phyloP scores from a whole-genome alignment of 1,140 invertebrate genomes.

The Pseudomyrmex flavicornis region DNA sequence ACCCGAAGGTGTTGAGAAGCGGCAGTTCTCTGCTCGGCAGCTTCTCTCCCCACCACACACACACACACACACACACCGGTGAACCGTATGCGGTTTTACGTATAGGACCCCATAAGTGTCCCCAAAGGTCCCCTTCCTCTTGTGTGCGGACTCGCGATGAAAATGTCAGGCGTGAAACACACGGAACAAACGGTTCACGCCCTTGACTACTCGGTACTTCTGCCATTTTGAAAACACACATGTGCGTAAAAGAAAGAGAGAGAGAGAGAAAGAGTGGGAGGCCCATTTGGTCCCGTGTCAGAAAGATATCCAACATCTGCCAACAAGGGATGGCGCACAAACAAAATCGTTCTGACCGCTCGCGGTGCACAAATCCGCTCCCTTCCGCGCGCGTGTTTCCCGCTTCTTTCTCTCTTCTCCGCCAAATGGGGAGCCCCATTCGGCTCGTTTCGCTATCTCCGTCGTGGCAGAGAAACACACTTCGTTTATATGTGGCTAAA shows the following conservation, averaged over 20 bases:
- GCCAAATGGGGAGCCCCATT: background rate
- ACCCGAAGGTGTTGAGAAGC: conserved; percentile 1
- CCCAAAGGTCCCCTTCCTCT: background rate
- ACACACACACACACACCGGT: background rate
- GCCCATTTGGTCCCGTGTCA: conserved; percentile 60
- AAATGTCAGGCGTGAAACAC: conserved; percentile 49
- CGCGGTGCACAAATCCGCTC: conserved; percentile 57
- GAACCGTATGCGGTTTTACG: background rate
- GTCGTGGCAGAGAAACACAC: conserved; percentile 68
- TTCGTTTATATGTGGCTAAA: conserved; percentile 69
- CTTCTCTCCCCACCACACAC: background rate
- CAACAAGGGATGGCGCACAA: conserved; percentile 61
- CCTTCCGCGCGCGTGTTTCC: conserved; percentile 21
- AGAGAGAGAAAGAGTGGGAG: conserved; percentile 52
- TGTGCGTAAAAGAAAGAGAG: background rate
- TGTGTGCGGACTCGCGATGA: conserved; percentile 1
- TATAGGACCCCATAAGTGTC: background rate
- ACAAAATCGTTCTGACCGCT: conserved; percentile 64
- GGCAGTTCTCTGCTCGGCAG: background rate
- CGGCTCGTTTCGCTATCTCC: conserved; percentile 43
- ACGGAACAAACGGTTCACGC: conserved; percentile 25
- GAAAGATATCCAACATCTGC: conserved; percentile 69
- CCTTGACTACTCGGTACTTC: conserved; percentile 59
- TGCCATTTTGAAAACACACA: conserved; percentile 70
- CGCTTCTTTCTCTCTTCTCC: background rate